Evolutionary conservation across 2,888 invertebrate genomes (phyloP), one percentile per base, ranked within the genome.

Genomic region (Salpingus planirostris): DNA sequence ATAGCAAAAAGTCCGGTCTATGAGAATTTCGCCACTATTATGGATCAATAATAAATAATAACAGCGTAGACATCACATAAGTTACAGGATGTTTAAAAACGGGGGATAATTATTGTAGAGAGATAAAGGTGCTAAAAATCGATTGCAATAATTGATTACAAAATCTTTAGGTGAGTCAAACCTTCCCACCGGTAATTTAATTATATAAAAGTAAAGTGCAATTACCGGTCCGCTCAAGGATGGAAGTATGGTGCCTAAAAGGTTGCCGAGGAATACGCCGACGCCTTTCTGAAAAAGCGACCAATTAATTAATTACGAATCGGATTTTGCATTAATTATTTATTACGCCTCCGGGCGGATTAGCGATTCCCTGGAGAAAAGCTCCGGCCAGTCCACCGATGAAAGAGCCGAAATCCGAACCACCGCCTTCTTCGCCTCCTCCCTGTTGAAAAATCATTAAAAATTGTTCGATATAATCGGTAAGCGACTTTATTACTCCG

Each of bases 321-420:
- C 8, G 8, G 8, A 6, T 18, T 6, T 18, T 5, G 8, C 8
- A 18, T 6, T 18, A 18, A 18, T 18, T 18, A 18, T 18, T 8
- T 5, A 18, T 54, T 57, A 64, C 64, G 36, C 62, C 56, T 37
- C 64, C 65, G 15, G 62, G 60, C 24, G 63, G 63, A 37, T 54
- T 58, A 1, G 66, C 62, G 13, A 61, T 47, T 26, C 65, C 65
- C 44, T 60, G 55, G 13, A 67, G 49, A 3, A 62, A 36, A 22
- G 66, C 64, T 15, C 64, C 64, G 11, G 59, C 15, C 15, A 66
- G 43, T n/a, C 65, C 64, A 24, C 64, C 62, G 12, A 58, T 42
- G 39, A 67, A 66, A 0, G 61, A 49, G n/a, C 64, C 66, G 15
- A 66, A 55, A 47, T 67, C 64, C 6, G 65, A 66, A 14, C 66